phyloP scores from a whole-genome alignment of 1,140 invertebrate genomes.

The Meteorus sp. region DNA sequence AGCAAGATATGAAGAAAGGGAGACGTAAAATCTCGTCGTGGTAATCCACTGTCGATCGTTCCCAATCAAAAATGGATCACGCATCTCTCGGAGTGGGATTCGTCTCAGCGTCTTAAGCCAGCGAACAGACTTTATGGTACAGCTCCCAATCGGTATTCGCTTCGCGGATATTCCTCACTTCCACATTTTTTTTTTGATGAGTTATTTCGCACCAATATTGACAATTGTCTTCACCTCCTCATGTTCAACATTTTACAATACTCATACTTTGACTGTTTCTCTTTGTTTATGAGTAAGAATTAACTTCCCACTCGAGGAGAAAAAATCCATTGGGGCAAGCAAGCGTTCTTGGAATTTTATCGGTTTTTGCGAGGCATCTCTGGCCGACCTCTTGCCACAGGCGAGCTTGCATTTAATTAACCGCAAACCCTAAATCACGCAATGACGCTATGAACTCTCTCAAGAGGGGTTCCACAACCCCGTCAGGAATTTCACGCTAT shows the following conservation, averaged over 20 bases:
- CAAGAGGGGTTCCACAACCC: conserved; percentile 22
- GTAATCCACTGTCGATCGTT: conserved; percentile 17
- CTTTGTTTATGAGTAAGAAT: conserved; percentile 17
- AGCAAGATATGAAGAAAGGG: neutral
- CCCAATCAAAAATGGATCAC: conserved; percentile 49
- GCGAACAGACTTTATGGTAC: conserved; percentile 15
- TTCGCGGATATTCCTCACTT: neutral
- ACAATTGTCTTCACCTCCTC: no score
- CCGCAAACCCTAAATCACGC: conserved; percentile 44
- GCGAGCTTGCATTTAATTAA: conserved; percentile 49
- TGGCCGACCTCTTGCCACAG: neutral
- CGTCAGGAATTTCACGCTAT: conserved; percentile 20
- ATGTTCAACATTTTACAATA: no score
- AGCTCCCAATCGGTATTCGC: conserved; percentile 16
- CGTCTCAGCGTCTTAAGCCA: neutral
- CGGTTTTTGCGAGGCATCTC: no score
- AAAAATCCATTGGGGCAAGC: no score
- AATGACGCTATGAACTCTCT: conserved; percentile 48
- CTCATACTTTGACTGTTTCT: neutral
- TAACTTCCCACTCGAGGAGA: neutral
- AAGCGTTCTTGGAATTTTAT: conserved; percentile 3
- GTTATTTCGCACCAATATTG: no score
- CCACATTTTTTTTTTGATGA: neutral
- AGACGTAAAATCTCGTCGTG: conserved; percentile 16
- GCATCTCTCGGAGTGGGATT: conserved; percentile 21